Percentiles rank a stretch among this genome's conserved stretches.
Conservation (phyloP, 1,140 invertebrate species). For the Lepidurus couesii region DNA sequence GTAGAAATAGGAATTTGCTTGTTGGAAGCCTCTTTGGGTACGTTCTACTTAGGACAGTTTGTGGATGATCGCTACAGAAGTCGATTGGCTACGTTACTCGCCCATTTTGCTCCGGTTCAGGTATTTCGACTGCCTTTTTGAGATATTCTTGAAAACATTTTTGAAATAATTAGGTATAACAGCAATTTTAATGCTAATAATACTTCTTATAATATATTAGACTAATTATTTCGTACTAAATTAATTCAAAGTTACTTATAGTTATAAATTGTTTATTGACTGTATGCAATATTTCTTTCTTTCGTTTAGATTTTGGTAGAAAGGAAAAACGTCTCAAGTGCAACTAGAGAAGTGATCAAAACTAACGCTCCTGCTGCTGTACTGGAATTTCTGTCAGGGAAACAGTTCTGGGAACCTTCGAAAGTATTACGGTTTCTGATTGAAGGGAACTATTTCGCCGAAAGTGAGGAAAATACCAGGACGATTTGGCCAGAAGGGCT, state of each 20-base stretch:
- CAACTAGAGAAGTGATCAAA: slow-evolving; percentile 59
- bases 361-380: slow-evolving; percentile 57
- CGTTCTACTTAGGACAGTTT: slow-evolving; percentile 87
- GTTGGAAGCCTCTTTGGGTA: slow-evolving; percentile 88
- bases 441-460: slow-evolving; percentile 72
- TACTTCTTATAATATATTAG: too few relatives aligned
- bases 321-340: slow-evolving; percentile 53
- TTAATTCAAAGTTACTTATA: too few relatives aligned
- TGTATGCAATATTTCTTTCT: slow-evolving; percentile 34
- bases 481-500: slow-evolving; percentile 64
- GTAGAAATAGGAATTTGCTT: slow-evolving; percentile 80
- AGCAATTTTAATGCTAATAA: too few relatives aligned
- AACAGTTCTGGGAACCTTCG: slow-evolving; percentile 68
- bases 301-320: slow-evolving; percentile 66
- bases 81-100: slow-evolving; percentile 75
- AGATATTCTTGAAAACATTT: not conserved
- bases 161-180: too few relatives aligned
- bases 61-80: slow-evolving; percentile 84
- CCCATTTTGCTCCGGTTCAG: slow-evolving; percentile 82
- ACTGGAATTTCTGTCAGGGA: slow-evolving; percentile 59
- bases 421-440: slow-evolving; percentile 65
- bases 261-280: too few relatives aligned
- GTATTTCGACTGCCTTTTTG: slow-evolving; percentile 47
- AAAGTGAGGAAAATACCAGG: slow-evolving; percentile 46
- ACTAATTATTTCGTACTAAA: too few relatives aligned